Percentiles rank a stretch among this genome's conserved stretches.
Evolutionary conservation across 1,140 invertebrate species (phyloP).

Genomic region (Anastrepha ludens): DNA sequence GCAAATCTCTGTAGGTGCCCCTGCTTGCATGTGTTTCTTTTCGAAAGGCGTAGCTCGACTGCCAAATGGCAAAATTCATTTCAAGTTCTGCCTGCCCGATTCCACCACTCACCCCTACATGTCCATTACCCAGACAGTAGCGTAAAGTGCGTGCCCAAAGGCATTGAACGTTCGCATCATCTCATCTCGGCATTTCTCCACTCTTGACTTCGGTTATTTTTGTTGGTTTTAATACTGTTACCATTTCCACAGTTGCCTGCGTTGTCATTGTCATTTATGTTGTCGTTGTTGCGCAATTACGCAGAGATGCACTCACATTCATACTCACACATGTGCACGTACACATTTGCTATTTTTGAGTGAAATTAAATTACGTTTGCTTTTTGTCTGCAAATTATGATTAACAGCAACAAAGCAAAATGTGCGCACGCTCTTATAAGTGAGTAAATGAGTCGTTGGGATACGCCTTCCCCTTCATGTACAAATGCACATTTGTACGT

Average conservation of each 20-base stretch:
- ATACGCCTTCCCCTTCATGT: background rate
- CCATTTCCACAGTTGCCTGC: background rate
- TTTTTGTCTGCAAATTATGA: slow-evolving; percentile 52
- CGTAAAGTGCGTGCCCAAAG: slow-evolving; percentile 37
- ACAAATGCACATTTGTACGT: too few relatives aligned
- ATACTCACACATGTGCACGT: background rate
- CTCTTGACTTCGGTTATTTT: background rate
- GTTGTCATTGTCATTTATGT: background rate
- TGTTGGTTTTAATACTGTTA: slow-evolving; percentile 18
- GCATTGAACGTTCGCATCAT: background rate
- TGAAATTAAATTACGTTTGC: slow-evolving; percentile 52
- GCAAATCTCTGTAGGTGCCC: background rate
- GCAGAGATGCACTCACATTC: background rate
- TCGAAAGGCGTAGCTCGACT: slow-evolving; percentile 20
- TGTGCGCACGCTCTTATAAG: background rate
- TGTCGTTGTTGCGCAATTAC: slow-evolving; percentile 32
- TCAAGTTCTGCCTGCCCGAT: background rate
- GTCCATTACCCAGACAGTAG: background rate
- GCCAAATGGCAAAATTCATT: slow-evolving; percentile 38
- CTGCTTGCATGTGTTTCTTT: background rate
- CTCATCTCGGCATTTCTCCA: background rate
- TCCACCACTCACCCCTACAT: background rate
- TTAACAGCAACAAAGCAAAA: slow-evolving; percentile 44
- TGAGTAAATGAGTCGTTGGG: background rate
- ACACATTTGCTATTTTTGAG: slow-evolving; percentile 12